Evolutionary conservation across 2,797 vertebrate species (phyloP), one percentile per base, ranked within the genome.

Genomic region (Triplophysa yarkandensis): DNA sequence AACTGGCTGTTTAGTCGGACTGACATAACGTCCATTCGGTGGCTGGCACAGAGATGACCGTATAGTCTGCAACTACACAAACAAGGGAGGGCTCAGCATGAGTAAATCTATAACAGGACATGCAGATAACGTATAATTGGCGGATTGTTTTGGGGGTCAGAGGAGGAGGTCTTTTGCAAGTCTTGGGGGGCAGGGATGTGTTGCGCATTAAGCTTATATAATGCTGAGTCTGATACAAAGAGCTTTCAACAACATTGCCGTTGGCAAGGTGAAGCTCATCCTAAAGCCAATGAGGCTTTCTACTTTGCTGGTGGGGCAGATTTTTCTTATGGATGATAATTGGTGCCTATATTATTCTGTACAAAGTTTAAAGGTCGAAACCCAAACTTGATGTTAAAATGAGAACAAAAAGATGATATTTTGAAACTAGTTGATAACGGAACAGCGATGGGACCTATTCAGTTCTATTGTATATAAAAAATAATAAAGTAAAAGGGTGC

Each of bases 11-110:
- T 13, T 39, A 66, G 27, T 17, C 34, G 50, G 23, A 57, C 55
- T 64, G 48, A 60, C 67, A 63, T 23, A 48, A 30, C 19, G 30
- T 34, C 39, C 71, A 70, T 32, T 69, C 39, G 13, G 68, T 80
- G 74, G 60, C 78, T 76, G 80, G 77, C 75, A 77, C 71, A 78
- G 74, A 57, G 43, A 65, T 66, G 34, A 44, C 27, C 54, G 67
- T 68, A 65, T 63, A 76, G 68, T 66, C 65, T 36, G 54, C 61
- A 32, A 50, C 50, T 32, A 67, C 41, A 70, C 57, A 80, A 69
- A 80, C 76, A 78, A 78, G 66, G 6, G 30, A 68, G 34, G 13
- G 57, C 60, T 62, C 77, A 62, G 64, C 71, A 58, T 62, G 67
- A 68, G 43, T 32, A 57, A 75, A 77, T 80, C 39, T 39, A 32